Evolutionary conservation across 2,797 vertebrate genomes (phyloP).

Genomic region (Dromococcyx pavoninus): DNA sequence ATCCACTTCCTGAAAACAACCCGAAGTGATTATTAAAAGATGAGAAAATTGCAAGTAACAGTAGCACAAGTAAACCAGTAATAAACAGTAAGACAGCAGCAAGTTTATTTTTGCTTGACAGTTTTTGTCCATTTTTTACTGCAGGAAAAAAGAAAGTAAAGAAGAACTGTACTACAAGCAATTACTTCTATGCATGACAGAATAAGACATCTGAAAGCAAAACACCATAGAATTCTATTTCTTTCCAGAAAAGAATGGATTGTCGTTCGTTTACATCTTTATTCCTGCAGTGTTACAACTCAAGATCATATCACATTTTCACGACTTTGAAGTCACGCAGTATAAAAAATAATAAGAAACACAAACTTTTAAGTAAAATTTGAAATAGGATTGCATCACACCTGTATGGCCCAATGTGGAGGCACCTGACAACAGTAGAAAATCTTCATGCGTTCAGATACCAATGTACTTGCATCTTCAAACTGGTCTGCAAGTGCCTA

Average conservation of each 20-base stretch:
- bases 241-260: background rate
- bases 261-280: background rate
- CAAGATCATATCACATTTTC: background rate
- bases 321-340: background rate
- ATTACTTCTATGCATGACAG: background rate
- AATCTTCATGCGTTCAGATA: constrained; percentile 89
- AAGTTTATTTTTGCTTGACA: background rate
- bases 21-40: background rate
- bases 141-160: background rate
- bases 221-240: background rate
- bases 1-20: background rate
- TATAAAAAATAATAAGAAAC: background rate
- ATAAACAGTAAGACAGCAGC: background rate
- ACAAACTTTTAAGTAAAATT: background rate
- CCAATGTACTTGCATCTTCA: constrained; percentile 80
- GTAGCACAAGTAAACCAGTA: background rate
- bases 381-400: constrained; percentile 39
- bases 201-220: background rate
- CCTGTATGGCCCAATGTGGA: constrained; percentile 89
- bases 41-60: background rate
- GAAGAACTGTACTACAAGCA: background rate
- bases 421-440: constrained; percentile 92
- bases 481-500: constrained; percentile 89
- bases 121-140: background rate
- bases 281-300: background rate